Conservation (phyloP, 2,113 vertebrate species). For the Micromys minutus region DNA sequence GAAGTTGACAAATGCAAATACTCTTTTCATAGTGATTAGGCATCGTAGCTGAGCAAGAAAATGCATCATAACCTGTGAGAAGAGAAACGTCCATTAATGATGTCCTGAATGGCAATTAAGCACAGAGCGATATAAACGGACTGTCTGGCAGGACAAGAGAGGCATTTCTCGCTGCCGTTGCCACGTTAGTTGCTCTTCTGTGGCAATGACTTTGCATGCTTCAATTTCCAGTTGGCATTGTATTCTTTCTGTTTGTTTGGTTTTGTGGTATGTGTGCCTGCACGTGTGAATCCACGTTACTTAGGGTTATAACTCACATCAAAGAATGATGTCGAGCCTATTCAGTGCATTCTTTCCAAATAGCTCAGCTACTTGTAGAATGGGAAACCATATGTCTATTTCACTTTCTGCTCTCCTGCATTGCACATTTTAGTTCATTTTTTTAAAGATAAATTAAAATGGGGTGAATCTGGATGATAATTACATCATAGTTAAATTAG, state of each 20-base stretch:
- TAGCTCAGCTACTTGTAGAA: neutral
- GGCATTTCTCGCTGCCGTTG: neutral
- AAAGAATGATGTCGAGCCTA: neutral
- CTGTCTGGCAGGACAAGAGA: neutral
- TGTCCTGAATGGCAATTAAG: neutral
- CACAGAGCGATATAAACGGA: neutral
- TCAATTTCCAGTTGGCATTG: neutral
- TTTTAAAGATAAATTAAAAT: slow-evolving; percentile 6
- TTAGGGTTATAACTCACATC: slow-evolving; percentile 1
- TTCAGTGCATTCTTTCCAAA: neutral
- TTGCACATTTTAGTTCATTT: neutral
- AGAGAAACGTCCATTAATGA: neutral
- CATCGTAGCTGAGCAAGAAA: neutral
- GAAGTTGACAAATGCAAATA: neutral
- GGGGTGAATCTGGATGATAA: neutral
- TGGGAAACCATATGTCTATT: neutral
- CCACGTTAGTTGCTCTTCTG: neutral
- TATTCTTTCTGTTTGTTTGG: neutral
- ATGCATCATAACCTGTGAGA: neutral
- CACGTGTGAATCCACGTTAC: neutral
- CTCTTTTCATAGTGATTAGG: neutral
- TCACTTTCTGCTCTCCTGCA: slow-evolving; percentile 21
- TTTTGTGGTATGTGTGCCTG: neutral
- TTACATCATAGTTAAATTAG: neutral
- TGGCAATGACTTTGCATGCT: neutral